Evolutionary conservation across 2,113 vertebrate genomes (phyloP).

Genomic region (Perca schrenkii): DNA sequence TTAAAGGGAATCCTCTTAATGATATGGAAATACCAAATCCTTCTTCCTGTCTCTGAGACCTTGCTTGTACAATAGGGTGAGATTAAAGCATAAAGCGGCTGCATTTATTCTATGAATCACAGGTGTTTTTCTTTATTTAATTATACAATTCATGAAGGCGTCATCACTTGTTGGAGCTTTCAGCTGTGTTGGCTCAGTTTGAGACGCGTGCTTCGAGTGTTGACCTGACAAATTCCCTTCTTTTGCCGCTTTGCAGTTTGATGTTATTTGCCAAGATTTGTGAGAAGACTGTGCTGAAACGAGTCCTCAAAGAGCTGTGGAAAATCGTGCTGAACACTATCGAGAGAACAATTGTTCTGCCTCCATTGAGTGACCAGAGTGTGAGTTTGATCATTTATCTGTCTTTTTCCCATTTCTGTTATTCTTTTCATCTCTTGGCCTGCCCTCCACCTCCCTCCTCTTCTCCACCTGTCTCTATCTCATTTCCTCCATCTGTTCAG

Average conservation of each 20-base stretch:
- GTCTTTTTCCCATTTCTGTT: conserved; percentile 4
- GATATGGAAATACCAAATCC: conserved; percentile 80
- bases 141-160: conserved; percentile 33
- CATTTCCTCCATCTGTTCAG: conserved; percentile 51
- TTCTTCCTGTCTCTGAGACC: conserved; percentile 68
- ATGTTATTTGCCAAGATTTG: conserved; percentile 98
- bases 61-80: conserved; percentile 56
- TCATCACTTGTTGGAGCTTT: conserved; percentile 23
- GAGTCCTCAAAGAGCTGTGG: conserved; percentile 97
- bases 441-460: conserved; percentile 30
- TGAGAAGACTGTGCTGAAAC: conserved; percentile 98
- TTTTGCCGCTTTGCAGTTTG: conserved; percentile 86
- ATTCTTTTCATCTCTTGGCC: conserved; percentile 4
- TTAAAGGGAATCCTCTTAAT: conserved; percentile 83
- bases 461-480: conserved; percentile 43
- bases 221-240: conserved; percentile 43
- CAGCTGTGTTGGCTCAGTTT: conserved; percentile 1
- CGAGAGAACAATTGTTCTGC: conserved; percentile 95
- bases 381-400: conserved; percentile 84
- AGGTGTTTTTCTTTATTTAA: conserved; percentile 56
- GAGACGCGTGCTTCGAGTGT: conserved; percentile 10
- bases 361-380: conserved; percentile 93
- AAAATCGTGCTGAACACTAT: conserved; percentile 96
- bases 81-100: conserved; percentile 67
- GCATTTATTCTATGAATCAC: conserved; percentile 50